Conservation (phyloP, 1,140 invertebrate species). For the Orchestia grillus region DNA sequence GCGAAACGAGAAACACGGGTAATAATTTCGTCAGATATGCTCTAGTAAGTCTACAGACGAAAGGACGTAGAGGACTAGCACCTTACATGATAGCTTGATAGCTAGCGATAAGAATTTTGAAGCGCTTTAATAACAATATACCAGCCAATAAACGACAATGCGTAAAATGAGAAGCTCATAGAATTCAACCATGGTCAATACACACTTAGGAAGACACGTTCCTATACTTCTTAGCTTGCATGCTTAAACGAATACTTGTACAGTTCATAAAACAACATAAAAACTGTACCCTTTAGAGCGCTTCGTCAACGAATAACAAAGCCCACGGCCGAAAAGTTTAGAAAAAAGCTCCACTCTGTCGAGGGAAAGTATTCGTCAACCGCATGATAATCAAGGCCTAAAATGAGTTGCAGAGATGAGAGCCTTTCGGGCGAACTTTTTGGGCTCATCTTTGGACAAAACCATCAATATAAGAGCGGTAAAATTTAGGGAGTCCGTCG, state of each 20-base stretch:
- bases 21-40: not conserved
- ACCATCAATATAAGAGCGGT: constrained; percentile 35
- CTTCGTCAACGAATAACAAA: not conserved
- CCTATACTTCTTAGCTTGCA: not conserved
- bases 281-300: not conserved
- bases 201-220: not conserved
- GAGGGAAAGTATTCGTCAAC: not conserved
- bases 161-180: not conserved
- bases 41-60: not conserved
- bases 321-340: not conserved
- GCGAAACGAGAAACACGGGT: not conserved
- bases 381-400: constrained; percentile 11
- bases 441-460: not conserved
- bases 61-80: not conserved
- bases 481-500: constrained; percentile 17
- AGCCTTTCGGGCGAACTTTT: constrained; percentile 4
- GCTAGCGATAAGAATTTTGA: not conserved
- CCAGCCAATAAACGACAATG: not conserved
- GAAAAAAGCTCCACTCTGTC: not conserved
- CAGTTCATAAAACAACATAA: not conserved
- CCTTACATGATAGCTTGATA: not conserved
- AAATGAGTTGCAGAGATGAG: constrained; percentile 18
- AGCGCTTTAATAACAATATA: not conserved
- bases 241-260: not conserved
- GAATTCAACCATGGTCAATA: not conserved